A percentile compares a stretch with the other conserved stretches of the same genome.
Evolutionary conservation across 92 coral and sea anemone genomes (phyloP).

Genomic region (Blastomussa wellsi): DNA sequence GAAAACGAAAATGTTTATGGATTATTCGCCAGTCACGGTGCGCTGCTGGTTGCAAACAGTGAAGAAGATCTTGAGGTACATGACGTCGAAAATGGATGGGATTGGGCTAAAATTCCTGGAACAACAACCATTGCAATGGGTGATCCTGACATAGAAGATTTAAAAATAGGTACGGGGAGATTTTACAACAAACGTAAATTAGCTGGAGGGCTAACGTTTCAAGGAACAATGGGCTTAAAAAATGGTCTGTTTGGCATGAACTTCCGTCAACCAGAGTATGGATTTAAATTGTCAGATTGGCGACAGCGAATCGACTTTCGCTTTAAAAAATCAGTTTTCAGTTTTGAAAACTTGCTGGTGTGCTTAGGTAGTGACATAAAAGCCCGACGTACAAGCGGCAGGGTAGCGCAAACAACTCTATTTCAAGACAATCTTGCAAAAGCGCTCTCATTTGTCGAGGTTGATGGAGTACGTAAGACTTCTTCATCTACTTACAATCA

Average conservation of each 20-base stretch:
- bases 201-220: slow-evolving; percentile 61
- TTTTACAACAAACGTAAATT: slow-evolving; percentile 51
- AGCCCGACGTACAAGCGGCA: background rate
- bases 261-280: slow-evolving; percentile 49
- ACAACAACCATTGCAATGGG: slow-evolving; percentile 54
- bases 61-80: slow-evolving; percentile 52
- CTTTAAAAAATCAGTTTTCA: slow-evolving; percentile 69
- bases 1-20: slow-evolving; percentile 56
- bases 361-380: slow-evolving; percentile 67
- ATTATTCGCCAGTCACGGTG: slow-evolving; percentile 64
- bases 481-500: slow-evolving; percentile 3
- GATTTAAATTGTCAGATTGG: background rate
- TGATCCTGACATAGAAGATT: background rate
- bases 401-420: slow-evolving; percentile 50
- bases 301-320: slow-evolving; percentile 28
- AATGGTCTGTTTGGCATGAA: slow-evolving; percentile 75
- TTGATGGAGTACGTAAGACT: slow-evolving; percentile 42
- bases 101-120: slow-evolving; percentile 79
- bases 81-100: slow-evolving; percentile 75
- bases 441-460: slow-evolving; percentile 9
- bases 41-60: slow-evolving; percentile 71
- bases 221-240: slow-evolving; percentile 26
- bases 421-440: slow-evolving; percentile 63
- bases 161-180: slow-evolving; percentile 4
- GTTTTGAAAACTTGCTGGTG: slow-evolving; percentile 54